Evolutionary conservation across 2,797 vertebrate genomes (phyloP), one percentile per base, ranked within the genome.

Genomic region (Pelobates cultripes): DNA sequence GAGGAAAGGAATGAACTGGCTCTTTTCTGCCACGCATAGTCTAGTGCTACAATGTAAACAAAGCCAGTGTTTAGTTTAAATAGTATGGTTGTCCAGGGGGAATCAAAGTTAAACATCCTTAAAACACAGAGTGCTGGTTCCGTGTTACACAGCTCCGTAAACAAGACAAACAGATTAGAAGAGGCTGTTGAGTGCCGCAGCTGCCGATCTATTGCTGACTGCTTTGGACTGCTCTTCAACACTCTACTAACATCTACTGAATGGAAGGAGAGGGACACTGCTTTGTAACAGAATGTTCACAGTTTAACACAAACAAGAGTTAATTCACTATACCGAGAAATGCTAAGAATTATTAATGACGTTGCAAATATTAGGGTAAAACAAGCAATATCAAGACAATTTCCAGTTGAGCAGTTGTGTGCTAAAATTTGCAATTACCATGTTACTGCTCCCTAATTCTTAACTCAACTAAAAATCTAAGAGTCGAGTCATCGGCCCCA

Each of bases 81-180:
- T 43, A 68, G 66, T 42, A 9, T 43, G 66, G 66, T 68, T 68
- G 66, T 68, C 42, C 66, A 68, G 66, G 42, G 10, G 10, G 66
- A 43, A 68, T 42, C 40, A 68, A 43, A 68, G 66, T 15, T 40
- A 68, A 68, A 68, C n/a, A 68, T 42, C 66, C 41, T 64, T 28
- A 3, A 28, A 64, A 64, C 61, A 7, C 61, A 64, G 17, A 5
- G 10, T 10, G 28, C n/a, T 64, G 61, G 61, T 64, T 64, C 61
- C 61, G 7, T 64, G 61, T 64, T 64, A 64, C 28, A 64, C 61
- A 57, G 4, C 55, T 57, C 55, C 55, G 4, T 12, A 57, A 57
- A 57, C 14, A 64, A 64, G 61, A 28, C 61, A 64, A 64, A n/a
- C 61, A 64, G n/a, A 28, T 64, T 64, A 64, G 28, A 64, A 64